These are phyloP conservation scores for Temnopleurus reevesii DNA, from an alignment of 53 echinoderm and acorn worm genomes.

Conservation along the genomic window DNA sequence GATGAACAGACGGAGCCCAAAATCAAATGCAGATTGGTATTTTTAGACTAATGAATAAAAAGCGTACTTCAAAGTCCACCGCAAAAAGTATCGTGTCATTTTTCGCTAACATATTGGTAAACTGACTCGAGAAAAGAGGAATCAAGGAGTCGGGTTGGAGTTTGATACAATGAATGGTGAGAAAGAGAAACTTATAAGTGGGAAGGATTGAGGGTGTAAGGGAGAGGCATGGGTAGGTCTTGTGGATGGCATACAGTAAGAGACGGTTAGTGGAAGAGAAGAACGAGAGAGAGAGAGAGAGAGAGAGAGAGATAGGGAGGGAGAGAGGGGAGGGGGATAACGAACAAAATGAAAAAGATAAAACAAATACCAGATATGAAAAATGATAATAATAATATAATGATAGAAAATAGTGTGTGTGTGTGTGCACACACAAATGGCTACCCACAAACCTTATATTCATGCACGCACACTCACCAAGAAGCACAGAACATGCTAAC, in stretches of 20 bases:
- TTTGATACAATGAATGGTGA: background rate
- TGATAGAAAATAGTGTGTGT: too few species aligned
- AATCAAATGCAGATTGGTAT: conserved; percentile 40
- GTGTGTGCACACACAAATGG: too few species aligned
- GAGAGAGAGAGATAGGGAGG: background rate
- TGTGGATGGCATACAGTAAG: too few species aligned
- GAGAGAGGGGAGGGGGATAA: background rate
- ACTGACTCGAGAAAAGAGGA: conserved; percentile 17
- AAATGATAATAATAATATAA: too few species aligned
- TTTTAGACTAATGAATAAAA: conserved; percentile 52
- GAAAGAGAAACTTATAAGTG: background rate
- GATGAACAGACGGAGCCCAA: conserved; percentile 40
- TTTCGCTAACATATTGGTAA: conserved; percentile 28
- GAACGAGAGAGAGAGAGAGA: background rate
- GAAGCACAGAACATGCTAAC: too few species aligned
- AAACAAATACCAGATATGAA: too few species aligned
- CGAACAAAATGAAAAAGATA: too few species aligned
- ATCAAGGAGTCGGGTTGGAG: background rate
- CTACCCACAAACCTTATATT: too few species aligned
- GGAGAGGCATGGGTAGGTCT: background rate
- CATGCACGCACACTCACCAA: too few species aligned
- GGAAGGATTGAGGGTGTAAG: background rate
- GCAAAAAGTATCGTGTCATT: background rate
- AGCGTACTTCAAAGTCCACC: conserved; percentile 51
- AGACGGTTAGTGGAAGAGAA: background rate